Evolutionary conservation across 2,888 invertebrate genomes (phyloP).

Genomic region (Orchestes rusci): DNA sequence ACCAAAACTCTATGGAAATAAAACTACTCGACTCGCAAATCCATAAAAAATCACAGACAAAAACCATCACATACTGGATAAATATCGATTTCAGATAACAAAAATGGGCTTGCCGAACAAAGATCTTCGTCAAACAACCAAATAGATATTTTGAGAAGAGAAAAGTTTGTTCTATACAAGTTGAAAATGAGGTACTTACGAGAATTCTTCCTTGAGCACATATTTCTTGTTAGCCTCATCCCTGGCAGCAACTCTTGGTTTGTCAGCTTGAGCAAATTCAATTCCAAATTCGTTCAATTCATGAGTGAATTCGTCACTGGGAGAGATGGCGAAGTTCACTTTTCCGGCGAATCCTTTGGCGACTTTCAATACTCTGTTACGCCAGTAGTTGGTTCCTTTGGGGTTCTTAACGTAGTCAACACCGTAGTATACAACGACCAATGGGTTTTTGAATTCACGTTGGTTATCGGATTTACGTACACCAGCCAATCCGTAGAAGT

Average conservation of each 20-base stretch:
- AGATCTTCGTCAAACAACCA: too few relatives aligned
- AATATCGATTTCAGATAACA: too few relatives aligned
- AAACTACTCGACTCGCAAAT: too few relatives aligned
- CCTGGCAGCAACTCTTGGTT: slow-evolving; percentile 80
- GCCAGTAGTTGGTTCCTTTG: slow-evolving; percentile 99
- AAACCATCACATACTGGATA: too few relatives aligned
- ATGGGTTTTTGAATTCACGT: slow-evolving; percentile 80
- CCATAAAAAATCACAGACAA: too few relatives aligned
- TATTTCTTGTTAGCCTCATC: slow-evolving; percentile 84
- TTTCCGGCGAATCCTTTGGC: slow-evolving; percentile 45
- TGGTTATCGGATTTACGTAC: slow-evolving; percentile 79
- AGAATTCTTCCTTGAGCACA: slow-evolving; percentile 83
- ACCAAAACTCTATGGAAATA: too few relatives aligned
- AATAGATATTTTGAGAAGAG: too few relatives aligned
- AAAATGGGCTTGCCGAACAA: too few relatives aligned
- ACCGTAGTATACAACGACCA: slow-evolving; percentile 84
- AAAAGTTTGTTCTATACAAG: too few relatives aligned
- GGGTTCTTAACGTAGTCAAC: slow-evolving; percentile 96
- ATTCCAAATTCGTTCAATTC: slow-evolving; percentile 93
- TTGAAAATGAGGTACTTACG: slow-evolving; percentile 49
- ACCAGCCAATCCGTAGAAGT: slow-evolving; percentile 87
- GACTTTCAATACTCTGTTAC: slow-evolving; percentile 89
- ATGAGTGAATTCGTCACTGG: slow-evolving; percentile 88
- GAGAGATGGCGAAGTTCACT: slow-evolving; percentile 86
- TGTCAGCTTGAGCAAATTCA: slow-evolving; percentile 78